Evolutionary conservation across 1,140 invertebrate genomes (phyloP).

Genomic region (Sipha flava): DNA sequence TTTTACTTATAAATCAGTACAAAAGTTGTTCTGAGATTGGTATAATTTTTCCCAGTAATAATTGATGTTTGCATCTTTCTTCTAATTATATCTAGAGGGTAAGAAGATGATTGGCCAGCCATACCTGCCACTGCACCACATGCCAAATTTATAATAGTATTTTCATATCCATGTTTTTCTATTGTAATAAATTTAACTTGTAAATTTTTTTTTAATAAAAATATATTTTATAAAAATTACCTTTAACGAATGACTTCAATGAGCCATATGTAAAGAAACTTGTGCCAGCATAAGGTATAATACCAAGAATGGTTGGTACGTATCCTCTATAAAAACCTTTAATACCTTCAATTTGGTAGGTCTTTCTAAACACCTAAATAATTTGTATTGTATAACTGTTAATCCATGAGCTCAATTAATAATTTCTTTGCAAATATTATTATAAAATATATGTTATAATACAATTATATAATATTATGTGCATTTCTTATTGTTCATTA

Average conservation of each 20-base stretch:
- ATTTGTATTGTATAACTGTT: not conserved
- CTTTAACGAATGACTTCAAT: constrained; percentile 70
- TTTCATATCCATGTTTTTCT: constrained; percentile 44
- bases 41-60: constrained; percentile 53
- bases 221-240: constrained; percentile 46
- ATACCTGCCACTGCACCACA: constrained; percentile 89
- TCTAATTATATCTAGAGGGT: constrained; percentile 88
- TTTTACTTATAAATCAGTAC: constrained; percentile 53
- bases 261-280: constrained; percentile 97
- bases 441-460: too few relatives aligned
- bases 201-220: not conserved
- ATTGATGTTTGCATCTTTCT: constrained; percentile 73
- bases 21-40: constrained; percentile 54
- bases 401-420: not conserved
- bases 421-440: constrained; percentile 22
- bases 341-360: constrained; percentile 71
- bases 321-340: constrained; percentile 77
- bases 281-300: constrained; percentile 93
- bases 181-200: not conserved
- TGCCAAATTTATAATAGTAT: constrained; percentile 56
- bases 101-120: constrained; percentile 88
- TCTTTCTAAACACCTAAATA: constrained; percentile 68
- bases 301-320: constrained; percentile 81
- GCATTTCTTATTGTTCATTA: too few relatives aligned
- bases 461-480: too few relatives aligned